Base-by-base conservation (phyloP, 1,140 invertebrate species). In the Heliconius hewitsoni region DNA sequence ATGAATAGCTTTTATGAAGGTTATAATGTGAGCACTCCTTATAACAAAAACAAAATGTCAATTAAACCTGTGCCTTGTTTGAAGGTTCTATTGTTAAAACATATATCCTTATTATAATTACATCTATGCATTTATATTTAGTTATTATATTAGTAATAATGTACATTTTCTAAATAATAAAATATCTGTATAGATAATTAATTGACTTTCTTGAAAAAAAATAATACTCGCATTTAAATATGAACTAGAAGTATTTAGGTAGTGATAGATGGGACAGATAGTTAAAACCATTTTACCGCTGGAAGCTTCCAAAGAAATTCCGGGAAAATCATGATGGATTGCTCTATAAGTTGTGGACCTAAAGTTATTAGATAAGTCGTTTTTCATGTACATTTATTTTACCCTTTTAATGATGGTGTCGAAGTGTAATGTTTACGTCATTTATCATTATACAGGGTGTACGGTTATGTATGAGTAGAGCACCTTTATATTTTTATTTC, bases 331-430 rank as follows among this genome's bases (percentile, higher is more conserved):
- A 19, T 73, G 77, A 78, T 78, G 77, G 77, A 78, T 78, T 78
- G 73, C 77, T 66, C 30, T 50, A 46, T 46, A 78, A 78, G 55
- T 73, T 78, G 71, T n/a, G 23, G 77, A 60, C 50, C 37, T 50
- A 60, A 73, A 78, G 71, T 66, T 76, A 76, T 74, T 74, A 39
- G 73, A 60, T 76, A 72, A 73, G 46, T 78, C 76, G 66, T 78
- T 78, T 76, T 76, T 76, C 74, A 76, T 76, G 74, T 76, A 71
- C 3, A 39, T 74, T 55, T 74, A 50, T 74, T 66, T 66, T 55
- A 55, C n/a, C 19, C 57, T 3, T 23, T 23, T 60, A 23, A 19
- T 5, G 34, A n/a, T 55, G 18, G 52, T 55, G 13, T 46, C 42
- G 4, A 16, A 46, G 42, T 46, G 13, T 4, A 52, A 19, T 16